phyloP scores from a whole-genome alignment of 53 echinoderm and acorn worm genomes.

The Holothuria scabra region DNA sequence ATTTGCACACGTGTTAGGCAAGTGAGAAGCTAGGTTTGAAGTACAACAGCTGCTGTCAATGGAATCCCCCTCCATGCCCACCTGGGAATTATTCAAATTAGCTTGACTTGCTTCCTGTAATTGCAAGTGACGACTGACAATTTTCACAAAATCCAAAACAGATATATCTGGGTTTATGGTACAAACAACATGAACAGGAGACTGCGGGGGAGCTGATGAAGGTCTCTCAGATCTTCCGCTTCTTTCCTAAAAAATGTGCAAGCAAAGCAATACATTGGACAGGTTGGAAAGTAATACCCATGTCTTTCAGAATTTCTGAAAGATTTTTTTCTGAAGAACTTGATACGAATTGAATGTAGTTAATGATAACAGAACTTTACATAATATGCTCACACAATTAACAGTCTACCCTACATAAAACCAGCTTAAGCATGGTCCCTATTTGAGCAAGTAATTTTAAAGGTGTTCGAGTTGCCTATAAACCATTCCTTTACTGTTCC shows the following conservation, averaged over 20 bases:
- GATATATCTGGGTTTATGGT: slow-evolving; percentile 81
- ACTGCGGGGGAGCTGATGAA: background rate
- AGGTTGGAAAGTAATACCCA: background rate
- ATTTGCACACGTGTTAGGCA: too few relatives aligned
- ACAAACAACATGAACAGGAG: slow-evolving; percentile 83
- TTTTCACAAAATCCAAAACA: slow-evolving; percentile 78
- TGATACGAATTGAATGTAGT: background rate
- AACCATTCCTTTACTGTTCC: too few relatives aligned
- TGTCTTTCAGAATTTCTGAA: background rate
- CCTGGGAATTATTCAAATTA: too few relatives aligned
- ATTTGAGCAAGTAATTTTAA: too few relatives aligned
- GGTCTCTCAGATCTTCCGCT: slow-evolving; percentile 1
- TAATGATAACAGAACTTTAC: background rate
- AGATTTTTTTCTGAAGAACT: background rate
- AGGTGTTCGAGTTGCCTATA: too few relatives aligned
- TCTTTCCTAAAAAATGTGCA: slow-evolving; percentile 11
- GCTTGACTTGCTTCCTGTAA: too few relatives aligned
- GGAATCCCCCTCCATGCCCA: too few relatives aligned
- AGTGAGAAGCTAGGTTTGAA: too few relatives aligned
- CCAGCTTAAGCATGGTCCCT: too few relatives aligned
- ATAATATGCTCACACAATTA: too few relatives aligned
- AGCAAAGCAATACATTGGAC: background rate
- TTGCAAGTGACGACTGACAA: slow-evolving; percentile 57
- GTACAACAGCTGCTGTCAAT: too few relatives aligned
- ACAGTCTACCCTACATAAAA: too few relatives aligned